Conservation (phyloP, 2,888 invertebrate genomes). For the Cheilosia pagana region DNA sequence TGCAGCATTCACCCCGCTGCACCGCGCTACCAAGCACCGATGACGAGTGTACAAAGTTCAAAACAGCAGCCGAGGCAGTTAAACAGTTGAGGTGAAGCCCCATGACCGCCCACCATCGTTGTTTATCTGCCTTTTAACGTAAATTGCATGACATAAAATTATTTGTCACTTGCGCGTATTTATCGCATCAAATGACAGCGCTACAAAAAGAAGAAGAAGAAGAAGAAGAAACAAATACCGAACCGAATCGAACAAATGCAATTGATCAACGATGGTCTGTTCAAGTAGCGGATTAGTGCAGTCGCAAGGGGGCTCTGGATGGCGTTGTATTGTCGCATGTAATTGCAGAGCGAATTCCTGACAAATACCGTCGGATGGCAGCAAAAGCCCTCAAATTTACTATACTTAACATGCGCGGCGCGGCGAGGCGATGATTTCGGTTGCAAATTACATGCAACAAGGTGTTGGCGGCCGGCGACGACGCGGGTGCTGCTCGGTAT, state of each 20-base stretch:
- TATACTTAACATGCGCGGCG: constrained; percentile 14
- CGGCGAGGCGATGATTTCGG: constrained; percentile 52
- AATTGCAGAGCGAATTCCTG: constrained; percentile 65
- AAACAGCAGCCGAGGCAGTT: constrained; percentile 69
- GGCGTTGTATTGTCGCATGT: constrained; percentile 3
- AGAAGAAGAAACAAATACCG: not conserved
- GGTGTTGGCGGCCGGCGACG: not conserved
- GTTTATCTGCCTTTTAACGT: constrained; percentile 76
- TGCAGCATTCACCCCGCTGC: constrained; percentile 16
- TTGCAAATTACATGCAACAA: constrained; percentile 52
- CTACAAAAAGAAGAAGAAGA: constrained; percentile 4
- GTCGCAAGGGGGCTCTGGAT: not conserved
- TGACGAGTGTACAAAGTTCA: constrained; percentile 61
- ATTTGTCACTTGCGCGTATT: constrained; percentile 76
- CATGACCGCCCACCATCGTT: constrained; percentile 67
- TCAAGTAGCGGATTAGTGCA: constrained; percentile 60
- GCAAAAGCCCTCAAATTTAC: constrained; percentile 9
- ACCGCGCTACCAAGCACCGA: not conserved
- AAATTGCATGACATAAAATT: constrained; percentile 78
- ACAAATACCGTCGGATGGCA: too few species aligned
- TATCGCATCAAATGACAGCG: constrained; percentile 45
- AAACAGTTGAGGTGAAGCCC: constrained; percentile 72
- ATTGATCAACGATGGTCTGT: constrained; percentile 64
- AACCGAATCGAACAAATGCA: constrained; percentile 49
- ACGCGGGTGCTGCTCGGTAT: not conserved